Conservation (phyloP, 2,888 invertebrate species). For the Branchipolynoe longqiensis region DNA sequence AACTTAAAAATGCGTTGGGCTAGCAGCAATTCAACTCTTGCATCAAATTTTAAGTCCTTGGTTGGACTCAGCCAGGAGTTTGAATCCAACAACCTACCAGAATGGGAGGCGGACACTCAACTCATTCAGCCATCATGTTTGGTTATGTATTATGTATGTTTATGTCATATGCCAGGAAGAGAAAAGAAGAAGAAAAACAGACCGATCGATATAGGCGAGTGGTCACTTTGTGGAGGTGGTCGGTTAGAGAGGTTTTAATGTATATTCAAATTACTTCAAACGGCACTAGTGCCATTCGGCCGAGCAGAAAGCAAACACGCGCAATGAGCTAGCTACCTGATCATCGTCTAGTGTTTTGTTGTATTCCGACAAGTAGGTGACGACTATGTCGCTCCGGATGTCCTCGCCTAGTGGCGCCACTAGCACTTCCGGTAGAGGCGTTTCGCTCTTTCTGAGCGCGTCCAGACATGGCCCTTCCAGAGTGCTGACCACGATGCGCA, state of each 20-base stretch:
- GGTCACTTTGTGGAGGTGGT: background rate
- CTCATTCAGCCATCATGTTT: no score
- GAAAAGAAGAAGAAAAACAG: no score
- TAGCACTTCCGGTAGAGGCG: slow-evolving; percentile 61
- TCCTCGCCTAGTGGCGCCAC: slow-evolving; percentile 67
- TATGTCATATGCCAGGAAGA: no score
- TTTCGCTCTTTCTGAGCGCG: slow-evolving; percentile 60
- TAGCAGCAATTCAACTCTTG: no score
- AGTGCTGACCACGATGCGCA: slow-evolving; percentile 70
- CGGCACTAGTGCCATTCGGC: no score
- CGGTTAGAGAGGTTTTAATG: background rate
- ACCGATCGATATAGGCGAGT: background rate
- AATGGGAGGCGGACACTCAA: no score
- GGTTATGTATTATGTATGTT: background rate
- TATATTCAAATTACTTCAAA: no score
- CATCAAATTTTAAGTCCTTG: no score
- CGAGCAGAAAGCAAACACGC: no score
- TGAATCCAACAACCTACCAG: no score
- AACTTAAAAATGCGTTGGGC: no score
- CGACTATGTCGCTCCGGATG: slow-evolving; percentile 67
- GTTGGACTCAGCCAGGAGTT: no score
- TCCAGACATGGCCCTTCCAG: slow-evolving; percentile 69
- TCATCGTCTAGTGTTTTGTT: slow-evolving; percentile 70
- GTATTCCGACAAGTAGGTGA: slow-evolving; percentile 67
- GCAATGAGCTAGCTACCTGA: slow-evolving; percentile 64